Conservation (phyloP, 1,140 invertebrate genomes). For the Trachelipus rathkii region DNA sequence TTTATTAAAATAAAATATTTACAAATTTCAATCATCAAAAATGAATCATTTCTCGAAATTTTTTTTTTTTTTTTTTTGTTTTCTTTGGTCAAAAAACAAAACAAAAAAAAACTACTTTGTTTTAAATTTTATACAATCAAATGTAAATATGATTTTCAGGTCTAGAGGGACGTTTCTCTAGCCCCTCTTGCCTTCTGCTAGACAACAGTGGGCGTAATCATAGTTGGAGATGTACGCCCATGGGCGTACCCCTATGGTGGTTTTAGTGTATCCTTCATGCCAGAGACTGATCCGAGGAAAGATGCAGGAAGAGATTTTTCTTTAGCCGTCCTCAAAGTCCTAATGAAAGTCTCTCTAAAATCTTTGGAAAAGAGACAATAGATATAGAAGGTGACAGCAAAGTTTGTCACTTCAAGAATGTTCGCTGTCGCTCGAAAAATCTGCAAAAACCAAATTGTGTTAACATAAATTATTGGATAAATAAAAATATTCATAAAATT, state of each 20-base stretch:
- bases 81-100: background rate
- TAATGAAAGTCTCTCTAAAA: conserved; percentile 65
- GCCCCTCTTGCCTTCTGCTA: background rate
- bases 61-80: background rate
- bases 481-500: background rate
- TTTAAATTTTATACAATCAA: background rate
- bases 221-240: conserved; percentile 22
- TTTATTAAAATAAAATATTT: no score
- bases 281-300: conserved; percentile 41
- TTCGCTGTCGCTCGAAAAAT: conserved; percentile 69
- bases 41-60: background rate
- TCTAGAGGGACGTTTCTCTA: background rate
- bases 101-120: background rate
- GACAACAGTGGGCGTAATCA: background rate
- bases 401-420: conserved; percentile 68
- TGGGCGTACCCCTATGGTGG: conserved; percentile 45
- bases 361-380: conserved; percentile 72
- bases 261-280: conserved; percentile 36
- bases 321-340: conserved; percentile 46
- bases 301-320: conserved; percentile 35
- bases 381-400: conserved; percentile 73
- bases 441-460: conserved; percentile 49
- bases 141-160: background rate
- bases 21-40: no score
- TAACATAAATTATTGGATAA: conserved; percentile 23